Conservation (phyloP, 2,797 vertebrate species). For the Manis crassicaudata region DNA sequence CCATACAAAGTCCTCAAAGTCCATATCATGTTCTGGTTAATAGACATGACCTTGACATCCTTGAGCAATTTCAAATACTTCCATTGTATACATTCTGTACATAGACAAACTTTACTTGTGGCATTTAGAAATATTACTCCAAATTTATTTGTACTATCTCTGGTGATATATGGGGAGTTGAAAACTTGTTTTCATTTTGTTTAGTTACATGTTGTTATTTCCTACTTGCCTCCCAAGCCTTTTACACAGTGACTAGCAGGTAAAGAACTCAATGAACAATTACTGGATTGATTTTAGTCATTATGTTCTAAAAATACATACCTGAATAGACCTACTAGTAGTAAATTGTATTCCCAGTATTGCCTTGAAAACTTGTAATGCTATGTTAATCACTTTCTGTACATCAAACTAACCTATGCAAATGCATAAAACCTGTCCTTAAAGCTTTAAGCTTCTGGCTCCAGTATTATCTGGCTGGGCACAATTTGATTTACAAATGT, state of each 20-base stretch:
- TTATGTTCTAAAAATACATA: slow-evolving; percentile 28
- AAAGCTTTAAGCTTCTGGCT: slow-evolving; percentile 45
- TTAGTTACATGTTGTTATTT: neutral
- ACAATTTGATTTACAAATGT: slow-evolving; percentile 78
- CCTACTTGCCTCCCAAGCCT: neutral
- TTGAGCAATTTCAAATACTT: neutral
- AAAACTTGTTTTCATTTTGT: neutral
- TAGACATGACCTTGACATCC: neutral
- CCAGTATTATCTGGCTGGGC: slow-evolving; percentile 36
- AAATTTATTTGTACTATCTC: neutral
- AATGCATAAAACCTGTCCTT: neutral
- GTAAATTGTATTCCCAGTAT: slow-evolving; percentile 19
- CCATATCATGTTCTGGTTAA: neutral
- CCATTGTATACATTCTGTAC: neutral
- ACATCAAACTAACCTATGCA: slow-evolving; percentile 53
- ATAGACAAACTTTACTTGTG: neutral
- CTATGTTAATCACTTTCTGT: slow-evolving; percentile 58
- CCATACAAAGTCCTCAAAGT: neutral
- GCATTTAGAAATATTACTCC: neutral
- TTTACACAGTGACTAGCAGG: neutral
- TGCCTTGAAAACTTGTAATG: slow-evolving; percentile 20
- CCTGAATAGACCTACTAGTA: neutral
- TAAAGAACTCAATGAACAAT: slow-evolving; percentile 36
- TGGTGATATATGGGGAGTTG: neutral
- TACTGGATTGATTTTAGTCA: slow-evolving; percentile 16